These are phyloP conservation scores for Luscinia megarhynchos DNA, from an alignment of 2,797 vertebrate genomes.

Conservation along the genomic window DNA sequence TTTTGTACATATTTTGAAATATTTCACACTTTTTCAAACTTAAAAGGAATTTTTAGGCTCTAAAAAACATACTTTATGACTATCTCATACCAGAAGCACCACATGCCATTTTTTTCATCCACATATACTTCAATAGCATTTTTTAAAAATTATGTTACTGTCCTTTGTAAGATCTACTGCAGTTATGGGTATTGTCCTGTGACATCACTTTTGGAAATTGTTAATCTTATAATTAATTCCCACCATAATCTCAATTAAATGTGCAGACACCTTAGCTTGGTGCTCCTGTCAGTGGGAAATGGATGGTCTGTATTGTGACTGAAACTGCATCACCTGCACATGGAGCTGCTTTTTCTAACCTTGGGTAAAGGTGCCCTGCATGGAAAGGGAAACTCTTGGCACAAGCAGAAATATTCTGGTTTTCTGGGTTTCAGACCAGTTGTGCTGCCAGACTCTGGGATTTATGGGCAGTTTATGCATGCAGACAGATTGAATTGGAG, in stretches of 20 bases:
- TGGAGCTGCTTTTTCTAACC: conserved; percentile 10
- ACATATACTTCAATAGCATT: background rate
- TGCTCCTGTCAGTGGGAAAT: background rate
- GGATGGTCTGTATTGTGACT: background rate
- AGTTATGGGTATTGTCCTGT: background rate
- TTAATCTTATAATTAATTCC: conserved; percentile 54
- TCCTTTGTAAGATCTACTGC: background rate
- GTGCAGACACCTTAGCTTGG: conserved; percentile 24
- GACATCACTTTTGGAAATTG: conserved; percentile 8
- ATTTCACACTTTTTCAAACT: background rate
- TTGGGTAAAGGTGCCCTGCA: background rate
- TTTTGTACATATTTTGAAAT: background rate
- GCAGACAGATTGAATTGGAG: background rate
- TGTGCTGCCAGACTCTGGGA: background rate
- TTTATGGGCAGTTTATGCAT: fast-evolving
- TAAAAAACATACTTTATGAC: background rate
- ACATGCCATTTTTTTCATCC: background rate
- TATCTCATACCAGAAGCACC: background rate
- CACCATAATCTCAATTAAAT: conserved; percentile 44
- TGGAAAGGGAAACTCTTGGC: background rate
- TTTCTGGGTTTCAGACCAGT: fast-evolving
- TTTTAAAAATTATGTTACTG: background rate
- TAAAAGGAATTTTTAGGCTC: background rate
- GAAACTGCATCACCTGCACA: background rate
- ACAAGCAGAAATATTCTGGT: background rate